These are phyloP conservation scores for Grus americana DNA, from an alignment of 2,113 vertebrate genomes.

Conservation along the genomic window DNA sequence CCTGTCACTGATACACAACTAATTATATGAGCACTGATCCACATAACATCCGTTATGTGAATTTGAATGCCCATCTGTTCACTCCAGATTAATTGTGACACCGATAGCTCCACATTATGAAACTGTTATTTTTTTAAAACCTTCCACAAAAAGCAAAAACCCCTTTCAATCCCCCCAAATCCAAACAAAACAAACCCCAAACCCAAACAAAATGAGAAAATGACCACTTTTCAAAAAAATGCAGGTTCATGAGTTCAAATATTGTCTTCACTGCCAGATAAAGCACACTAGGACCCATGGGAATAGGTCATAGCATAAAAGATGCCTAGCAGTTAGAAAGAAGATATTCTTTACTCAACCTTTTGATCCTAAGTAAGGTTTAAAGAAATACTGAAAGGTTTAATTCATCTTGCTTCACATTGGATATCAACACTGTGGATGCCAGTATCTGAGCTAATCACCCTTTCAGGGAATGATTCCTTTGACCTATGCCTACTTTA, in stretches of 20 bases:
- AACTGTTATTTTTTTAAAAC: neutral
- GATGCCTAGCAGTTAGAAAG: neutral
- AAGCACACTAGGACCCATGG: neutral
- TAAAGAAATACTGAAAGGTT: neutral
- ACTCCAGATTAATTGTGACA: conserved; percentile 49
- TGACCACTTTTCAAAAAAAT: neutral
- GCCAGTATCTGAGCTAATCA: neutral
- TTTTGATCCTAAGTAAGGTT: neutral
- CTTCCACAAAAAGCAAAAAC: neutral
- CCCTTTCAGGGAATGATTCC: accelerated
- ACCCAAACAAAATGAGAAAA: neutral
- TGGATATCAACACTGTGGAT: neutral
- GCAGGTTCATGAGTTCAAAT: neutral
- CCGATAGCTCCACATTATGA: conserved; percentile 13
- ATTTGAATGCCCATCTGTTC: conserved; percentile 68
- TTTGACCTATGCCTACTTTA: neutral
- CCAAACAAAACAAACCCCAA: neutral
- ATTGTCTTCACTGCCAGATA: neutral
- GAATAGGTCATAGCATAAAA: neutral
- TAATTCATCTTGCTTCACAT: neutral
- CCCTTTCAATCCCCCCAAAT: neutral
- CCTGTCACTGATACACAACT: conserved; percentile 53
- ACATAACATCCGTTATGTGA: conserved; percentile 49
- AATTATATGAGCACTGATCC: conserved; percentile 57
- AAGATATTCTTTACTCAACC: neutral